These are phyloP conservation scores for Leucophenga maculata DNA, from an alignment of 2,888 invertebrate species.

Conservation along the genomic window DNA sequence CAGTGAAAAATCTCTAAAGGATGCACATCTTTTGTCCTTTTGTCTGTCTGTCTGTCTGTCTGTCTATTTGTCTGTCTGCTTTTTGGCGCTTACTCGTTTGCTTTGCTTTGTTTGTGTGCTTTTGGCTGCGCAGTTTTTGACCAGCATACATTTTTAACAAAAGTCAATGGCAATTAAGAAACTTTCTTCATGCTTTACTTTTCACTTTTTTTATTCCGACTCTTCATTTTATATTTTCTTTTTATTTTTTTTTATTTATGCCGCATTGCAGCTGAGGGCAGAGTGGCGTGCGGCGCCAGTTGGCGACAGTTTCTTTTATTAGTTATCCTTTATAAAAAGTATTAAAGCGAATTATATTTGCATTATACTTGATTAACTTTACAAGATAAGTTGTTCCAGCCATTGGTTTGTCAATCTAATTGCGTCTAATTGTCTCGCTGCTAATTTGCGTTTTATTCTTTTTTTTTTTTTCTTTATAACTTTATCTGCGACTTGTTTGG, in stretches of 20 bases:
- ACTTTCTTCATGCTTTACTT: constrained; percentile 37
- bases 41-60: background rate
- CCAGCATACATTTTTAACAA: constrained; percentile 41
- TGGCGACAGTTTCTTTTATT: no score
- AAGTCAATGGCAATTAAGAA: constrained; percentile 60
- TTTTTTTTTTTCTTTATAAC: no score
- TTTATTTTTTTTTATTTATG: background rate
- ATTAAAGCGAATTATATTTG: no score
- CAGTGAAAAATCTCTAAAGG: constrained; percentile 52
- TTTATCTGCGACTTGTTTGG: no score
- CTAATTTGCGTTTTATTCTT: no score
- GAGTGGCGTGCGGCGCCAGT: no score
- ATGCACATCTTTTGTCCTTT: constrained; percentile 44
- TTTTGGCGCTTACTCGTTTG: background rate
- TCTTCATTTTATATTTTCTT: no score
- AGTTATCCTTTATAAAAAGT: no score
- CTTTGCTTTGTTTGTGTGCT: constrained; percentile 42
- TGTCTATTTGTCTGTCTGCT: constrained; percentile 26
- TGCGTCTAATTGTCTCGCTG: no score
- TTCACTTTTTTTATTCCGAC: background rate
- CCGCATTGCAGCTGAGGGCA: background rate
- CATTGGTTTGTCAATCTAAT: no score
- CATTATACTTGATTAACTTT: no score
- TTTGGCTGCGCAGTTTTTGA: constrained; percentile 42
- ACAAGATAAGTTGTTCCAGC: no score